Evolutionary conservation across 2,797 vertebrate species (phyloP), one percentile per base, ranked within the genome.

Genomic region (Hypotaenidia philippensis): DNA sequence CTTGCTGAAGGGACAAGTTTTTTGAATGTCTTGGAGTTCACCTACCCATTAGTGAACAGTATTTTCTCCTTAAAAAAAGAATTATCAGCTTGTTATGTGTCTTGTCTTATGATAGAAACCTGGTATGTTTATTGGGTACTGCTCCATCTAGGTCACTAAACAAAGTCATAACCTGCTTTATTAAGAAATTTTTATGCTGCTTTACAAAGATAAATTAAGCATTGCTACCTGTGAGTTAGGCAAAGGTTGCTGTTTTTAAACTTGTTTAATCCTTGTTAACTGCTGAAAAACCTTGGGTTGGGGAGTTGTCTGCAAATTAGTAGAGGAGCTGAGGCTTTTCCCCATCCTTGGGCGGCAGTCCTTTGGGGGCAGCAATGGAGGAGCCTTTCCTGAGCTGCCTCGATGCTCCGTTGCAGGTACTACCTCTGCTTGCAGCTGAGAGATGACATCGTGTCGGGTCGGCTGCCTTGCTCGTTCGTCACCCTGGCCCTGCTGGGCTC

Each of bases 371-470:
- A 14, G 36, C 0, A 0, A 9, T 29, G 57, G 40, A 50, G 59
- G 50, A 66, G 23, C 45, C 12, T 17, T 5, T 59, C 40, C n/a
- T 85, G 44, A 96, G 63, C 38, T 1, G 3, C 20, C 6, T 11
- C 9, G 83, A n/a, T 72, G 93, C 56, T 91, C 36, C 17, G 5
- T 41, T 95, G 55, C 97, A 99, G 99, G 98, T 99, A 99, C 98
- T 99, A 99, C 98, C 98, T 99, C 97, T 99, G 99, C 97, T 97
- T 99, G 93, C 99, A 99, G 96, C 97, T 99, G 89, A 98, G 99
- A 65, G 99, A 99, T 36, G 99, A 99, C 71, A 99, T 99, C 4
- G 98, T 99, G 64, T 99, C 99, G 0, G 99, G 99, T 6, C 98
- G 99, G 36, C 98, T 99, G 93, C 99, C 99, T 52, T 99, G 99